These are phyloP conservation scores for Antechinus flavipes DNA, from an alignment of 2,113 vertebrate genomes.

Conservation along the genomic window DNA sequence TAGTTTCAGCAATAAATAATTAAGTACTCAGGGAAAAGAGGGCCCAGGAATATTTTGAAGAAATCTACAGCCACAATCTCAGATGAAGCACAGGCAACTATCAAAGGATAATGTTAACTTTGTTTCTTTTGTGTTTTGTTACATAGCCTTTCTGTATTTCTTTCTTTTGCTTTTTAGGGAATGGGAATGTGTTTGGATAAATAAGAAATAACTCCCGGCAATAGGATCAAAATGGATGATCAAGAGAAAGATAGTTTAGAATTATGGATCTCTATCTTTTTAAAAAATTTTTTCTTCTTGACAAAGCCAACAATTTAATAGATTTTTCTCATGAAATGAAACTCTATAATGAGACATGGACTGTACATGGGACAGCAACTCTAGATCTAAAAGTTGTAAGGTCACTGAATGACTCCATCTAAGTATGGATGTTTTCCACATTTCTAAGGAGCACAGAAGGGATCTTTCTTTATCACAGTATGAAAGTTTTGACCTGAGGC, in stretches of 20 bases:
- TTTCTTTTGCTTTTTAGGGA: background rate
- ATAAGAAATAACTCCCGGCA: background rate
- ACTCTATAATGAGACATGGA: background rate
- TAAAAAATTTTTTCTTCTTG: background rate
- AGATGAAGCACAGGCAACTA: background rate
- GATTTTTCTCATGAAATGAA: background rate
- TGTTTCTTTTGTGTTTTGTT: slow-evolving; percentile 9
- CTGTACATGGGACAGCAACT: background rate
- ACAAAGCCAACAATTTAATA: background rate
- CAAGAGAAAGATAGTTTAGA: background rate
- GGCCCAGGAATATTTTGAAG: background rate
- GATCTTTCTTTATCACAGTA: background rate
- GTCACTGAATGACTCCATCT: background rate
- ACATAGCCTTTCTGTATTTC: background rate
- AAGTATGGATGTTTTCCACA: background rate
- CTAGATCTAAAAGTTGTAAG: background rate
- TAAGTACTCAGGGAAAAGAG: background rate
- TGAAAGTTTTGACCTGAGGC: background rate
- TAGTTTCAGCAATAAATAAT: background rate
- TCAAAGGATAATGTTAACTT: background rate
- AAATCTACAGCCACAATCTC: background rate
- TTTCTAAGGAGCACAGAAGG: background rate
- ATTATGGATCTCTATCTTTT: background rate
- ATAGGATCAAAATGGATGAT: background rate
- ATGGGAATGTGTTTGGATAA: background rate